Conservation (phyloP, 64 coral and sea anemone genomes). For the Montipora sp. region DNA sequence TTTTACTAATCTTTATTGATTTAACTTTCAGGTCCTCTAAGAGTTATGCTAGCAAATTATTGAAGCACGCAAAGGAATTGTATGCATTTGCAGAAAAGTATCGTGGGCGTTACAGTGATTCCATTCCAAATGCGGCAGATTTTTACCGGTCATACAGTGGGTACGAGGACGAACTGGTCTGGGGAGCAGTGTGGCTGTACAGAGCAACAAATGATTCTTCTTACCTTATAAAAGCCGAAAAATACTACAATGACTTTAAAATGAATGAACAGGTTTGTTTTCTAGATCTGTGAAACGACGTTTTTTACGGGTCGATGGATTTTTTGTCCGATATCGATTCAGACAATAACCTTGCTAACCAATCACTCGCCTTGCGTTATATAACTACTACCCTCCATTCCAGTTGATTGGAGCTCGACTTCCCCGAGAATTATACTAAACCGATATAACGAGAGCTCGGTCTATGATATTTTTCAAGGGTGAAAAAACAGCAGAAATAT, state of each 20-base stretch:
- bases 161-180: constrained; percentile 83
- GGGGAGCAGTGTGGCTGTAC: constrained; percentile 90
- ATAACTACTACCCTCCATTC: no score
- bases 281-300: no score
- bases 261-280: constrained; percentile 39
- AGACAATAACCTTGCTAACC: no score
- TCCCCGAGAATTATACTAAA: no score
- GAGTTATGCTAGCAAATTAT: constrained; percentile 49
- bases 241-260: constrained; percentile 65
- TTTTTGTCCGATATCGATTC: no score
- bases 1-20: neutral
- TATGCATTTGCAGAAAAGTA: constrained; percentile 91
- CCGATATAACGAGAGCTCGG: no score
- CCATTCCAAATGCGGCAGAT: constrained; percentile 54
- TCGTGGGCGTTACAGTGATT: constrained; percentile 80
- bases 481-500: no score
- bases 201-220: constrained; percentile 50
- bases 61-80: constrained; percentile 73
- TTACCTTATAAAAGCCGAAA: constrained; percentile 80
- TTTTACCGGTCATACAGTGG: constrained; percentile 71
- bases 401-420: no score
- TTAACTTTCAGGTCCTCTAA: neutral
- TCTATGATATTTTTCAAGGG: no score
- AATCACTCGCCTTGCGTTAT: no score
- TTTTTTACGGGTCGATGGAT: no score